Evolutionary conservation across 2,888 invertebrate genomes (phyloP), one percentile per base, ranked within the genome.

Genomic region (Thumatha senex): DNA sequence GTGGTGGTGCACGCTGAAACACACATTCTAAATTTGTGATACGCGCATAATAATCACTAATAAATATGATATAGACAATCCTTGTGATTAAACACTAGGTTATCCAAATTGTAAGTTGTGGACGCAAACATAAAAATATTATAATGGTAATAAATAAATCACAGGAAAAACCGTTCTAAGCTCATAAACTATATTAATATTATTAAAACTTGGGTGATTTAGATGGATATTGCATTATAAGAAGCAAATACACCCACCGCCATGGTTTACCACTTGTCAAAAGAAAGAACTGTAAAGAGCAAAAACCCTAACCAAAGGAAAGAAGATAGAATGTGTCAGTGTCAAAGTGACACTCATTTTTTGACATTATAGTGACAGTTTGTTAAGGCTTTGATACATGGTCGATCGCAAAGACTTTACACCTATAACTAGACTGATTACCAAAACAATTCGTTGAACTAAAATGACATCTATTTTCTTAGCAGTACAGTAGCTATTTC

Each of bases 1-100:
- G 83, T 70, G 85, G 85, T 80, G 90, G 88, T 80, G 85, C 85
- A 73, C 89, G 91, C 91, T 91, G 84, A 89, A 72, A 75, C 59
- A 72, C 61, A 76, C 67, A 59, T 64, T 70, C 48, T 56, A 51
- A 67, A 63, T 66, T 71, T 63, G 64, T 52, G 43, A 54, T 46
- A 29, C 40, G 46, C 63, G 63, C 63, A 61, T 46, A 29, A 46
- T 18, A 48, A 45, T 55, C 54, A 58, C 51, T 10, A 11, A 8
- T 2, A 31, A 57, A 58, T 57, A 51, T 48, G 46, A 33, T n/a
- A 56, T 40, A 40, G 46, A 11, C 10, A 35, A 36, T 55, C 47
- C 47, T 57, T 48, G 67, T 62, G 58, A 60, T 61, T 61, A 56
- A 56, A 69, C 58, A 56, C 57, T 72, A 80, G 82, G 83, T 82